Evolutionary conservation across 1,140 invertebrate species (phyloP).

Genomic region (Acromyrmex echinatior): DNA sequence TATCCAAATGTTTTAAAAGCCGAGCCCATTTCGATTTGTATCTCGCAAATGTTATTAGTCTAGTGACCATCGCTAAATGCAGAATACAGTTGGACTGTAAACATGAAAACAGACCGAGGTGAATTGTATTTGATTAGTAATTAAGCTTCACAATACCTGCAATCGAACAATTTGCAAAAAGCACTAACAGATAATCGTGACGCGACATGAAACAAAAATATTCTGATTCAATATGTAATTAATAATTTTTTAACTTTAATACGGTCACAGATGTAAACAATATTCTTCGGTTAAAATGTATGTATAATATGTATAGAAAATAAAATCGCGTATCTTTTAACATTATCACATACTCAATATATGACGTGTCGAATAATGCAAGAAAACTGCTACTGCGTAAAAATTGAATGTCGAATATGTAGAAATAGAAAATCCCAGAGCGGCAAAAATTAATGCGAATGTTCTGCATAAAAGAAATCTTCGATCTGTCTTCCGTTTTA

Average conservation of each 20-base stretch:
- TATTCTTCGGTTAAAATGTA: background rate
- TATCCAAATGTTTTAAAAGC: background rate
- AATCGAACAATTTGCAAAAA: conserved; percentile 34
- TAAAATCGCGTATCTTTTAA: background rate
- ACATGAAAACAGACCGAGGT: conserved; percentile 4
- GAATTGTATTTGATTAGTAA: conserved; percentile 34
- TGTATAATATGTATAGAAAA: background rate
- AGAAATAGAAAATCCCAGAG: conserved; percentile 2
- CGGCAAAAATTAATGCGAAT: conserved; percentile 12
- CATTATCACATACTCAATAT: background rate
- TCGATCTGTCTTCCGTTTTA: conserved; percentile 23
- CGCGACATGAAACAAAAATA: background rate
- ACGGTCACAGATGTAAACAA: background rate
- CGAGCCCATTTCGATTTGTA: conserved; percentile 20
- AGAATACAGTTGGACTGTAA: conserved; percentile 21
- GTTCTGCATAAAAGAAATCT: conserved; percentile 8
- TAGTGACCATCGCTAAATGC: conserved; percentile 42
- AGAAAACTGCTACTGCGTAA: background rate
- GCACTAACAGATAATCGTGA: background rate
- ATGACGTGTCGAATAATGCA: background rate
- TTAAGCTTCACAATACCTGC: conserved; percentile 29
- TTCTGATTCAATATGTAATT: background rate
- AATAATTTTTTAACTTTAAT: background rate
- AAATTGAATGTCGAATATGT: background rate
- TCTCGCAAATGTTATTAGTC: conserved; percentile 36